Evolutionary conservation across 2,888 invertebrate species (phyloP).

Genomic region (Seira musarum): DNA sequence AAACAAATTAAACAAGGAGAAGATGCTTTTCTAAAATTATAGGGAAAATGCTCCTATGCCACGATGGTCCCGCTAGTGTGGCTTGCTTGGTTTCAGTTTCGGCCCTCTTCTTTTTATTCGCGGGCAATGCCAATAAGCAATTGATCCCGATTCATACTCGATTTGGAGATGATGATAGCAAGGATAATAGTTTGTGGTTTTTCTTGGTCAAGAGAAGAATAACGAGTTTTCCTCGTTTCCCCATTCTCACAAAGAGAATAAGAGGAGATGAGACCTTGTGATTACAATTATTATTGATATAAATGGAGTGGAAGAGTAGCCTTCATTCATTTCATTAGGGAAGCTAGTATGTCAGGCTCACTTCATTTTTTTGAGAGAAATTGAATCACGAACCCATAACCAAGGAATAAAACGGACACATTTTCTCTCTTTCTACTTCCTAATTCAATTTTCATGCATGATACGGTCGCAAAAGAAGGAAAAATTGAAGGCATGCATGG

Average conservation of each 20-base stretch:
- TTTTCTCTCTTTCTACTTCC: background rate
- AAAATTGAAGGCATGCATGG: background rate
- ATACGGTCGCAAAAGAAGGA: background rate
- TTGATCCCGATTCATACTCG: background rate
- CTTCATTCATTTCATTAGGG: background rate
- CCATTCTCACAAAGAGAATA: background rate
- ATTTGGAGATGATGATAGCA: background rate
- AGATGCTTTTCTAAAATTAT: background rate
- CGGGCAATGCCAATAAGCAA: background rate
- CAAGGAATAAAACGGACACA: background rate
- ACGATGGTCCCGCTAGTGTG: too few relatives aligned
- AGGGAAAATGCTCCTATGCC: background rate
- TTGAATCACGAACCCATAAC: background rate
- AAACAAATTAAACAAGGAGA: background rate
- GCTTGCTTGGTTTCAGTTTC: background rate
- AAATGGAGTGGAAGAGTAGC: constrained; percentile 15
- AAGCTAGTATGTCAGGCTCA: background rate
- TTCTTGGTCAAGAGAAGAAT: background rate
- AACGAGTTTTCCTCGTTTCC: constrained; percentile 1
- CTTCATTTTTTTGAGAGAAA: background rate
- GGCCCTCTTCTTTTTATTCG: background rate
- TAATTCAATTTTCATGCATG: constrained; percentile 29
- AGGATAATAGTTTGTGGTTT: background rate
- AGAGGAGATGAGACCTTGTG: constrained; percentile 1
- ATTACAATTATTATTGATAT: constrained; percentile 5